Percentiles rank a stretch among this genome's conserved stretches.
Evolutionary conservation across 2,113 vertebrate species (phyloP).

Genomic region (Hyaena hyaena): DNA sequence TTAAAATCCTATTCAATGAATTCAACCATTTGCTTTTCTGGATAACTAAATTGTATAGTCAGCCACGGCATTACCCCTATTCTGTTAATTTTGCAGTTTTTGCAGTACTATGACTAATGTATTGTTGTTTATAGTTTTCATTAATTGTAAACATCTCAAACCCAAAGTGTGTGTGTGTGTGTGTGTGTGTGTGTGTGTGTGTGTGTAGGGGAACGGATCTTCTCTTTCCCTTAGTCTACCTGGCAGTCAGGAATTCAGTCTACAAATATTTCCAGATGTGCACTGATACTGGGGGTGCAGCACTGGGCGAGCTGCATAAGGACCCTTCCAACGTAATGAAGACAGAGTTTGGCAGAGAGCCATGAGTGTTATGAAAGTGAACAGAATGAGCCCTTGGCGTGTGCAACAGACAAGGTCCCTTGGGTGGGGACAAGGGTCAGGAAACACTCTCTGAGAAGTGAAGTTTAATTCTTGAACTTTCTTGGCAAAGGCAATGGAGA

Average conservation of each 20-base stretch:
- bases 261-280: not conserved
- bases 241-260: not conserved
- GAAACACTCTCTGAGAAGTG: not conserved
- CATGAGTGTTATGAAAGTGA: rapidly evolving
- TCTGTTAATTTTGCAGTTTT: not conserved
- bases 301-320: not conserved
- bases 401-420: not conserved
- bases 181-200: not conserved
- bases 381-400: not conserved
- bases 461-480: not conserved
- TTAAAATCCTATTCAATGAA: not conserved
- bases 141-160: not conserved
- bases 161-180: not conserved
- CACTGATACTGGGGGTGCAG: not conserved
- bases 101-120: not conserved
- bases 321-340: not conserved
- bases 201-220: not conserved
- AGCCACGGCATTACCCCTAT: not conserved
- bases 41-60: not conserved
- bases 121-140: not conserved
- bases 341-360: not conserved
- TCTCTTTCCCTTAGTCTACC: not conserved
- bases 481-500: not conserved
- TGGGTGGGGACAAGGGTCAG: rapidly evolving
- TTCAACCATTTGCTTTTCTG: not conserved